These are phyloP conservation scores for Pimpla rufipes DNA, from an alignment of 2,888 invertebrate species.

Conservation along the genomic window DNA sequence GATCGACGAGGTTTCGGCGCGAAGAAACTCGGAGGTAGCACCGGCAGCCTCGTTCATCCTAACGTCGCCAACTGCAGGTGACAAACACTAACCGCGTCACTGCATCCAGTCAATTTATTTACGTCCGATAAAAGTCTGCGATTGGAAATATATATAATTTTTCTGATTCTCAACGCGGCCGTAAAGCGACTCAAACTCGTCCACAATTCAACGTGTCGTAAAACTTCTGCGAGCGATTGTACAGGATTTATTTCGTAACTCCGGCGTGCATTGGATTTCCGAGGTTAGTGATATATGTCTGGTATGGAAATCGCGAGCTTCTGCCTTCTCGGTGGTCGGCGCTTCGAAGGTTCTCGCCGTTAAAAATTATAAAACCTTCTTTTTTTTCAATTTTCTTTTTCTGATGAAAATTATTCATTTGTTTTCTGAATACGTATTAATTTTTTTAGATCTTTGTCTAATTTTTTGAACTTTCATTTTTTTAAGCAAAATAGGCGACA, in stretches of 20 bases:
- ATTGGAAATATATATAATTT: background rate
- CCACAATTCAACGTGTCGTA: background rate
- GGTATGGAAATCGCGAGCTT: slow-evolving; percentile 23
- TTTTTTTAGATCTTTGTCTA: too few species aligned
- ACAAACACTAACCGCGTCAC: background rate
- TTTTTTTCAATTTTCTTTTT: background rate
- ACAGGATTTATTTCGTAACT: slow-evolving; percentile 47
- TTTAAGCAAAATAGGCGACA: too few species aligned
- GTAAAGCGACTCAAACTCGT: background rate
- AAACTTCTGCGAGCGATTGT: slow-evolving; percentile 39
- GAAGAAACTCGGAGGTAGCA: slow-evolving; percentile 6
- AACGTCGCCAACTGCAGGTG: background rate
- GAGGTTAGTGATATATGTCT: slow-evolving; percentile 4
- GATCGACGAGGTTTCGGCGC: slow-evolving; percentile 5
- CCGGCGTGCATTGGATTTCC: slow-evolving; percentile 39
- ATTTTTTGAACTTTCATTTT: too few species aligned
- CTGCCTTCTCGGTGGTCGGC: slow-evolving; percentile 10
- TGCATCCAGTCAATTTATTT: background rate
- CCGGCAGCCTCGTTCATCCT: background rate
- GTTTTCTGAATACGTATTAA: too few species aligned
- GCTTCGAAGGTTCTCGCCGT: background rate
- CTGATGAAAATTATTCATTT: too few species aligned
- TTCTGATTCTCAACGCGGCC: background rate
- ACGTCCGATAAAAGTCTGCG: background rate
- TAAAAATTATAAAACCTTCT: background rate